Evolutionary conservation across 64 coral and sea anemone genomes (phyloP), one percentile per base, ranked within the genome.

Genomic region (Acropora tenuis): DNA sequence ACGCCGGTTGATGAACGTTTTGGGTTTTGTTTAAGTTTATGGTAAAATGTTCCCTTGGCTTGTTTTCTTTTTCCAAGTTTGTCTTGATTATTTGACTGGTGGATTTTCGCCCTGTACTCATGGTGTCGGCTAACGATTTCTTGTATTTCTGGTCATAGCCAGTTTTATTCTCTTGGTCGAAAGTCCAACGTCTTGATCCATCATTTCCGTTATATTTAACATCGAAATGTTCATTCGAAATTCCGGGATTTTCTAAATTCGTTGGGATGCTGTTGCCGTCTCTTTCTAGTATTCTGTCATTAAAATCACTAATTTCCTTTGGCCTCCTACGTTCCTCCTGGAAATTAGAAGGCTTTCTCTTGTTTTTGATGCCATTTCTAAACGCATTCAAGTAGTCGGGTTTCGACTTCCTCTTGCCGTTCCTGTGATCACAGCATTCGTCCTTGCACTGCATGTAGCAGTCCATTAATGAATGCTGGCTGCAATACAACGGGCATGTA

Each of bases 371-470:
- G 3, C 8, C 40, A 48, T 78, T 45, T 78, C 49, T 78, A 2
- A 40, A 13, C 20, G 61, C 82, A 20, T 5, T 19, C 43, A 71
- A 8, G 1, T 44, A 44, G 8, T 50, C 68, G 7, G 63, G 18
- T 43, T 40, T 85, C 82, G 43, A 16, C 46, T 85, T 85, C 18
- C 82, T 47, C n/a, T 71, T 72, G 6, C 82, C 82, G 10, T 85
- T 18, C n/a, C 82, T 71, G 61, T 15, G 69, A 3, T 85, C 63
- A 48, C 82, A 85, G 46, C 82, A 85, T 49, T 85, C 82, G 44
- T 85, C 82, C 20, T 85, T 85, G 45, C 82, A 85, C 3, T 85
- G 82, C 82, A 50, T 85, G 17, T 85, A 85, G 65, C 82, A 85
- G 8, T 85, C 45, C 8, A 85, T 16, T 17, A 18, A 50, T 5